Base-by-base conservation (phyloP, 1,140 invertebrate genomes). In the Cheumatopsyche charites region DNA sequence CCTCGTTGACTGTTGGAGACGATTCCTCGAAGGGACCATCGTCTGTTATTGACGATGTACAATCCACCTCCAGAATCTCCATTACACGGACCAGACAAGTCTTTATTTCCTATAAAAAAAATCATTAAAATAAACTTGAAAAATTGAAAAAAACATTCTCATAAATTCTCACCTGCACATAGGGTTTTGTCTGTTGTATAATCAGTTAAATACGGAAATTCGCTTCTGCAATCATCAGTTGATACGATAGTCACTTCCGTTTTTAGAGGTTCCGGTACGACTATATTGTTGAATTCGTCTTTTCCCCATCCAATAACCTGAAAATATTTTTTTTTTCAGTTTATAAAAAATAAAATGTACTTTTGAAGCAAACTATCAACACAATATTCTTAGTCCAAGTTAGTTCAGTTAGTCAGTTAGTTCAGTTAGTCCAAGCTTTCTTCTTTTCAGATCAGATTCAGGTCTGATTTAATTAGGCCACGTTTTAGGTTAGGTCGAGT, bases 281-380 rank as follows among this genome's bases (percentile, higher is more conserved):
- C 82, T 0, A 75, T 77, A 2, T 81, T 77, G 0, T 85, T 83
- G 1, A 78, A 72, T 74, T 88, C 86, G 70, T 86, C 86, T 19
- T 81, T 80, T 0, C 88, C 88, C 87, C 88, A 90, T 13, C 88
- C 88, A 0, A 86, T 83, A 1, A 87, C 78, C 0, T 47, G 21
- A 36, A 79, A 78, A 58, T 47, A n/a, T n/a, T n/a, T n/a, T 36
- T 36, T 36, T 4, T 36, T 36, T 36, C 29, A 36, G 29, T n/a
- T n/a, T n/a, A n/a, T n/a, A n/a, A n/a, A n/a, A n/a, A n/a, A n/a
- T n/a, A n/a, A n/a, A n/a, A n/a, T n/a, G n/a, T n/a, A n/a, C n/a
- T n/a, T n/a, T n/a, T n/a, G n/a, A n/a, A n/a, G n/a, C n/a, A n/a
- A n/a, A n/a, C n/a, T n/a, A n/a, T n/a, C n/a, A n/a, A n/a, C n/a